Evolutionary conservation across 2,797 vertebrate species (phyloP).

Genomic region (Anniella stebbinsi): DNA sequence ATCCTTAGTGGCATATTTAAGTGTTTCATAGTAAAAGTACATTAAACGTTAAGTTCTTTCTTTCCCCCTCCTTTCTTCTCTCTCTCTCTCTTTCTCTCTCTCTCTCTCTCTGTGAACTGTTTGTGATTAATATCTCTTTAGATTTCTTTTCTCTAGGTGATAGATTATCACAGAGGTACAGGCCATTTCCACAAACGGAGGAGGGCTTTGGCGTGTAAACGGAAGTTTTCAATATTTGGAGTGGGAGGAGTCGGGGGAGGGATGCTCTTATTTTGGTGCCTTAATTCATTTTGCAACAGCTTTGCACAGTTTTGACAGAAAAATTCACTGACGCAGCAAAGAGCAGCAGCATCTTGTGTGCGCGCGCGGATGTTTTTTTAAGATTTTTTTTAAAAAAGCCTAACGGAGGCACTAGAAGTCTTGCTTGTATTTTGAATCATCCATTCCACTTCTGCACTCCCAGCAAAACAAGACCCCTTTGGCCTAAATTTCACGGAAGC

Average conservation of each 20-base stretch:
- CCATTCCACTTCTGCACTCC: constrained; percentile 64
- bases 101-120: constrained; percentile 92
- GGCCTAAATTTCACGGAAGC: background rate
- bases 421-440: constrained; percentile 54
- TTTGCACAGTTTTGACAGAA: constrained; percentile 59
- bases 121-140: constrained; percentile 99
- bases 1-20: constrained; percentile 89
- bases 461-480: background rate
- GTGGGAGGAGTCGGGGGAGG: constrained; percentile 11
- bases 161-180: constrained; percentile 99
- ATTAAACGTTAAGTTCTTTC: constrained; percentile 94
- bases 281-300: constrained; percentile 66
- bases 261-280: constrained; percentile 69
- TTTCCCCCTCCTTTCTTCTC: constrained; percentile 81
- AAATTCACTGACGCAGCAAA: constrained; percentile 32
- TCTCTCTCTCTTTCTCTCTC: constrained; percentile 89
- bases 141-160: constrained; percentile 99
- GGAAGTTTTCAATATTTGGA: constrained; percentile 85
- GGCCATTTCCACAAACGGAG: constrained; percentile 89
- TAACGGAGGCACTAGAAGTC: constrained; percentile 27
- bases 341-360: constrained; percentile 44
- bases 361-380: background rate
- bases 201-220: constrained; percentile 87
- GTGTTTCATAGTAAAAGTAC: constrained; percentile 92
- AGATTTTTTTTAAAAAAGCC: background rate